These are phyloP conservation scores for Globicephala melas DNA, from an alignment of 2,113 vertebrate genomes.

Conservation along the genomic window DNA sequence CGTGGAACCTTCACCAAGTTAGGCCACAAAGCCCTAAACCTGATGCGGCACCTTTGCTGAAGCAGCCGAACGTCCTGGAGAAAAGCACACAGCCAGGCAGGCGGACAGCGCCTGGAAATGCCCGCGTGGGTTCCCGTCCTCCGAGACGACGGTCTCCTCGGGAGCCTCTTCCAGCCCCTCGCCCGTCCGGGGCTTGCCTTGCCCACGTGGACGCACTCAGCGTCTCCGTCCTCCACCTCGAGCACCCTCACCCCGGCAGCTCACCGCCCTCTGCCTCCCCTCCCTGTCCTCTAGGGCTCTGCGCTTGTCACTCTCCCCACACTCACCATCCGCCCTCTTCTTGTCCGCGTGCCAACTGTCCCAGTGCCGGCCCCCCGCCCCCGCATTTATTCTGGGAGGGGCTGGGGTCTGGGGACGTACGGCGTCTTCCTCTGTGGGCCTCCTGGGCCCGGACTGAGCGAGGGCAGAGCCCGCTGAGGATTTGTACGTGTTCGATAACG, in stretches of 20 bases:
- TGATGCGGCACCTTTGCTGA: not conserved
- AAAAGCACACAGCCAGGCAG: not conserved
- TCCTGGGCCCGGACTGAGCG: accelerated
- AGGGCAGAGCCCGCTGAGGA: not conserved
- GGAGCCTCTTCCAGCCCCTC: not conserved
- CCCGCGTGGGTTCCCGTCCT: not conserved
- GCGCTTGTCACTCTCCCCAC: not conserved
- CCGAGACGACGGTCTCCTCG: not conserved
- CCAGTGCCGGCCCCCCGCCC: accelerated
- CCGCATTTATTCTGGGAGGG: too few species aligned
- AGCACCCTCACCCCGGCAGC: not conserved
- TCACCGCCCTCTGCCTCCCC: not conserved
- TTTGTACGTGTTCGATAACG: not conserved
- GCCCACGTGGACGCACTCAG: not conserved
- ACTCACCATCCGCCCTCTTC: accelerated
- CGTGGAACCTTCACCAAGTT: not conserved
- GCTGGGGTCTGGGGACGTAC: too few species aligned
- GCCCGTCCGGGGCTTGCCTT: too few species aligned
- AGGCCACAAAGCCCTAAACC: not conserved
- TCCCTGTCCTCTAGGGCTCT: not conserved
- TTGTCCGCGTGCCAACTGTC: not conserved
- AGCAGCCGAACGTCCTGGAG: not conserved
- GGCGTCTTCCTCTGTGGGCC: not conserved
- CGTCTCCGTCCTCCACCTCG: accelerated
- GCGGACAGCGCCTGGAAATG: accelerated